Evolutionary conservation across 1,140 invertebrate species (phyloP).

Genomic region (Battus philenor): DNA sequence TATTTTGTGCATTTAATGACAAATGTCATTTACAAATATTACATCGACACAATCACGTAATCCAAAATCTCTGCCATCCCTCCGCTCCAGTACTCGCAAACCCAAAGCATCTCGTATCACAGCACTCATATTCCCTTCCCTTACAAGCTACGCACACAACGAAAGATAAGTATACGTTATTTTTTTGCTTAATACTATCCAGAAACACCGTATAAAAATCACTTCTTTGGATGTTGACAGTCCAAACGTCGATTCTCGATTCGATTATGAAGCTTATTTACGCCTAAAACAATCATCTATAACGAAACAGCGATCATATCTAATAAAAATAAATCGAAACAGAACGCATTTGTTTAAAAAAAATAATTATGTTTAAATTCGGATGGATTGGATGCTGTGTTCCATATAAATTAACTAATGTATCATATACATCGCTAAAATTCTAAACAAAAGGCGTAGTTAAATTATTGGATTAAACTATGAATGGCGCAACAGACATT

Average conservation of each 20-base stretch:
- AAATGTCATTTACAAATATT: conserved; percentile 15
- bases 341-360: conserved; percentile 1
- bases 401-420: no score
- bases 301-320: not conserved
- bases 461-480: conserved; percentile 5
- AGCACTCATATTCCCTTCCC: conserved; percentile 56
- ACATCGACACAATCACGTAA: conserved; percentile 16
- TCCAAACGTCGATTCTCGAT: conserved; percentile 1
- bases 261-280: conserved; percentile 8
- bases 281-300: not conserved
- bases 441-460: no score
- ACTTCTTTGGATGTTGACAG: conserved; percentile 11
- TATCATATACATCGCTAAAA: conserved; percentile 16
- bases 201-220: conserved; percentile 35
- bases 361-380: not conserved
- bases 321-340: conserved; percentile 2
- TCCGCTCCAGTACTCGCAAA: conserved; percentile 23
- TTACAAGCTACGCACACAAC: conserved; percentile 47
- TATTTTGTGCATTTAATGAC: conserved; percentile 14
- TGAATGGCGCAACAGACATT: conserved; percentile 11
- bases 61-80: conserved; percentile 20
- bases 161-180: conserved; percentile 26
- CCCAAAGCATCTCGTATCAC: conserved; percentile 61
- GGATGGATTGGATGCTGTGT: conserved; percentile 10
- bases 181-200: conserved; percentile 42